Evolutionary conservation across 2,113 vertebrate species (phyloP).

Genomic region (Pseudolaguvia tuberculata): DNA sequence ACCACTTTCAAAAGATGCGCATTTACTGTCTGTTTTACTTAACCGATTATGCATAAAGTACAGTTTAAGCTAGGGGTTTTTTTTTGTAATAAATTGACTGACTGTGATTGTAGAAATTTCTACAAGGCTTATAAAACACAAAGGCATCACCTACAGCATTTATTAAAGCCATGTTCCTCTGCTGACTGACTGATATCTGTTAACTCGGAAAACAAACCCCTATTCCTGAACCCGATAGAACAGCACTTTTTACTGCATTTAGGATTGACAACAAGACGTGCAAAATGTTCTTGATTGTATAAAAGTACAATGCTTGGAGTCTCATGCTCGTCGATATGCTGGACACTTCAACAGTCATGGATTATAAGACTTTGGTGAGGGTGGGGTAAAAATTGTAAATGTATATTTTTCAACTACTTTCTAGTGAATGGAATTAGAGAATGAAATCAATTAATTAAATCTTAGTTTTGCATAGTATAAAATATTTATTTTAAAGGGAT

Average conservation of each 20-base stretch:
- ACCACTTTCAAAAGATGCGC: conserved; percentile 32
- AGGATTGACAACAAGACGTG: background rate
- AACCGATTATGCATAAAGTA: conserved; percentile 14
- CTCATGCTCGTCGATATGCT: conserved; percentile 48
- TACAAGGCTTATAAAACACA: conserved; percentile 12
- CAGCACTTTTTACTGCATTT: conserved; percentile 47
- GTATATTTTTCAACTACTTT: conserved; percentile 72
- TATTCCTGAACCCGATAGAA: conserved; percentile 32
- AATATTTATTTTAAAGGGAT: conserved; percentile 52
- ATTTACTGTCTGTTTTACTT: conserved; percentile 18
- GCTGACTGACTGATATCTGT: conserved; percentile 30
- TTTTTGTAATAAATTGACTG: conserved; percentile 7
- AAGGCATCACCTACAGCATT: conserved; percentile 37
- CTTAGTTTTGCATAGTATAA: conserved; percentile 57
- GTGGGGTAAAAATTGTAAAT: conserved; percentile 53
- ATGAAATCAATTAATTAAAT: conserved; percentile 54
- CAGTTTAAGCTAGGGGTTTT: background rate
- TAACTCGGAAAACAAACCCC: conserved; percentile 20
- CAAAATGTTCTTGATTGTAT: conserved; percentile 44
- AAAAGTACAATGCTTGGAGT: conserved; percentile 35
- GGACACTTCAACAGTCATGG: conserved; percentile 44
- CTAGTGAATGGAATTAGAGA: conserved; percentile 57
- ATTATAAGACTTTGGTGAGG: conserved; percentile 42
- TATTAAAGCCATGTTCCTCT: conserved; percentile 40
- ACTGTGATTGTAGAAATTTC: conserved; percentile 11